Percentiles rank a stretch among this genome's conserved stretches.
Conservation (phyloP, 2,113 vertebrate genomes). For the Struthio camelus region DNA sequence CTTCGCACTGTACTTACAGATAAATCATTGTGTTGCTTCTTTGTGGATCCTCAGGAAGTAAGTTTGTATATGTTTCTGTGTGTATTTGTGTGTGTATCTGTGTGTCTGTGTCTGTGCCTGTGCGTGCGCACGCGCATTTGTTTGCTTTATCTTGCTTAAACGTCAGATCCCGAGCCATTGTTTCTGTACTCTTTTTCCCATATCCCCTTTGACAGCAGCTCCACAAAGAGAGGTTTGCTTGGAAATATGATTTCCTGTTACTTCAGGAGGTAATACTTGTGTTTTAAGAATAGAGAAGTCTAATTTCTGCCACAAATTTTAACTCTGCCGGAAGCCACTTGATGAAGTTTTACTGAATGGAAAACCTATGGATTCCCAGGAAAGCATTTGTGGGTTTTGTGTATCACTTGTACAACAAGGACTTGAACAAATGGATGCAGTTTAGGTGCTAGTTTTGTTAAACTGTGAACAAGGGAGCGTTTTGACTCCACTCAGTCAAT, state of each 20-base stretch:
- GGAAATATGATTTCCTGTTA: neutral
- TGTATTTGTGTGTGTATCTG: neutral
- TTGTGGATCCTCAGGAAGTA: neutral
- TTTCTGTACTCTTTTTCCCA: neutral
- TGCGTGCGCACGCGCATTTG: neutral
- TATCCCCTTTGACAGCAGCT: neutral
- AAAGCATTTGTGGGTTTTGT: neutral
- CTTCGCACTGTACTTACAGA: neutral
- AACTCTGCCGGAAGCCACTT: rapidly evolving
- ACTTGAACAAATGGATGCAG: neutral
- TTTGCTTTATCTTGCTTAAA: neutral
- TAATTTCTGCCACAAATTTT: neutral
- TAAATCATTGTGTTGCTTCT: neutral
- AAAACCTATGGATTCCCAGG: neutral
- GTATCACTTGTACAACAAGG: neutral
- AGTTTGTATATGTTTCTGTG: neutral
- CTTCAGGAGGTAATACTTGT: neutral
- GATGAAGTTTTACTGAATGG: neutral
- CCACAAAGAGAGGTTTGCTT: neutral
- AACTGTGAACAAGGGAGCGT: neutral
- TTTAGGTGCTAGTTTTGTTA: neutral
- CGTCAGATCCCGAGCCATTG: neutral
- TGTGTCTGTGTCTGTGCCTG: neutral
- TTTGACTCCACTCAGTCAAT: neutral
- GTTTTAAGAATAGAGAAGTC: neutral